These are phyloP conservation scores for Clarias macrocephalus DNA, from an alignment of 2,113 vertebrate species.

Conservation along the genomic window DNA sequence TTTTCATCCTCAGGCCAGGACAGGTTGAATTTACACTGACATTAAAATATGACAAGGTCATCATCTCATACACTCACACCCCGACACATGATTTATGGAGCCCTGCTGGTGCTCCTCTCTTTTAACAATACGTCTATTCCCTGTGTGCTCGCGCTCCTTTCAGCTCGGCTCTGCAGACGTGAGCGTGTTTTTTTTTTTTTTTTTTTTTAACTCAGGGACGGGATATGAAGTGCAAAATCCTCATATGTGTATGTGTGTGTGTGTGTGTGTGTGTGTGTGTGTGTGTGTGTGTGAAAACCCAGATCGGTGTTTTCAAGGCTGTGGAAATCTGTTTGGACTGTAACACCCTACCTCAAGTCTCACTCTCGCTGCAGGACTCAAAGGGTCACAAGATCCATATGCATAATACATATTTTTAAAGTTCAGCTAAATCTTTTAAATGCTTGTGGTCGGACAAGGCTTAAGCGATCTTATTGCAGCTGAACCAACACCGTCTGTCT, in stretches of 20 bases:
- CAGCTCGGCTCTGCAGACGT: constrained; percentile 10
- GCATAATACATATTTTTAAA: not conserved
- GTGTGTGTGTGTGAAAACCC: not conserved
- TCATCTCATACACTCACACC: constrained; percentile 50
- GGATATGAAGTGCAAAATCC: not conserved
- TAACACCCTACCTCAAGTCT: not conserved
- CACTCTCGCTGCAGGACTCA: constrained; percentile 5
- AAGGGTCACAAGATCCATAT: not conserved
- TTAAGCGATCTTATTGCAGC: constrained; percentile 16
- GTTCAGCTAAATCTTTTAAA: not conserved
- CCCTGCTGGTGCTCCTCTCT: constrained; percentile 33
- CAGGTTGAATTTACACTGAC: constrained; percentile 45
- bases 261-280: not conserved
- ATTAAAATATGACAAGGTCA: constrained; percentile 60
- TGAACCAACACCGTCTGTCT: constrained; percentile 31
- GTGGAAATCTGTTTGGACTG: not conserved
- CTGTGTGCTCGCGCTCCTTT: constrained; percentile 31
- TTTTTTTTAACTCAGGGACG: not conserved
- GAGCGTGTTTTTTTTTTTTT: not conserved
- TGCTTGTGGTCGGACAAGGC: constrained; percentile 15
- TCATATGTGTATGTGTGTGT: not conserved
- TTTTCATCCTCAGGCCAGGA: constrained; percentile 28
- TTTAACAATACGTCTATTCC: constrained; percentile 48
- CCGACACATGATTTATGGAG: constrained; percentile 55
- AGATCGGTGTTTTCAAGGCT: not conserved